Base-by-base conservation (phyloP, 64 coral and sea anemone species). In the Pocillopora damicornis region DNA sequence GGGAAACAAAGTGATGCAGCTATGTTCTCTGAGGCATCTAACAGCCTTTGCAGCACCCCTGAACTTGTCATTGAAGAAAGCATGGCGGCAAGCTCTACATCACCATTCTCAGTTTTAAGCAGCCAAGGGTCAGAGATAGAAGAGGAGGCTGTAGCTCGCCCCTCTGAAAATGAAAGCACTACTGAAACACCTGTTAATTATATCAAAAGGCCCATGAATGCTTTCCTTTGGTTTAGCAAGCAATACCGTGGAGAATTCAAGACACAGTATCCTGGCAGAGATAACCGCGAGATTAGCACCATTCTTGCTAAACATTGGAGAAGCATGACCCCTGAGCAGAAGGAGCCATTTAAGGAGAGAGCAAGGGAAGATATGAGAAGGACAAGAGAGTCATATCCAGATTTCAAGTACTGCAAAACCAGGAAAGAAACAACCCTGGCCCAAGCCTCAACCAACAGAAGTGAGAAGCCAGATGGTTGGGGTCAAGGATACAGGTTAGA, bases 151-250 rank as follows among this genome's bases (percentile, higher is more conserved):
- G 11, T 23, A 9, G 12, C 20, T 25, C n/a, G 25, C 1, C 9
- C 62, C 9, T 38, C 57, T 15, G 9, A 58, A 51, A 45, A 66
- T 58, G 22, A 17, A 11, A 85, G 57, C 22, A 34, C 59, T 81
- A n/a, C 10, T n/a, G 81, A 85, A 57, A 85, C 5, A 7, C 18
- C 22, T 57, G n/a, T 23, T 10, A 68, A 71, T 72, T 65, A 72
- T 57, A 38, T 91, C 26, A 91, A 91, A 62, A 57, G 90, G n/a
- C 90, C 90, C 22, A 91, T 91, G 90, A 91, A 91, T 80, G 83
- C 90, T 9, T 91, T 91, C 34, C 35, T 91, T 11, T 45, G 87
- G 56, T 91, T 87, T 62, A 91, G 90, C 34, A 58, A 83, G 30
- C 60, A 81, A n/a, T 74, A 90, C 73, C 57, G 89, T 15, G 56